Conservation (phyloP, 2,113 vertebrate species). For the Jaculus jaculus region DNA sequence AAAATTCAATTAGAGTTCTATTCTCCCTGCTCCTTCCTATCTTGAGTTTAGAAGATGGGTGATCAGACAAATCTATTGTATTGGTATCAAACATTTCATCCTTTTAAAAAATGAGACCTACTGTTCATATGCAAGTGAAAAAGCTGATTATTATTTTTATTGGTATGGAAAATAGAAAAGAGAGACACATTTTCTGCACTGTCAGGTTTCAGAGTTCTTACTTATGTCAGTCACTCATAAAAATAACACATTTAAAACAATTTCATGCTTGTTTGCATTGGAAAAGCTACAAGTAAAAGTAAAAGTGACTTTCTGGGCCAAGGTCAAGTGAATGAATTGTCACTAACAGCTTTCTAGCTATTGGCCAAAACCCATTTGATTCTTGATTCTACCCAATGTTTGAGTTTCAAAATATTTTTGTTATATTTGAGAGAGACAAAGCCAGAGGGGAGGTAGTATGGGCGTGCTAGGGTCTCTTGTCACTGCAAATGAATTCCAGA, state of each 20-base stretch:
- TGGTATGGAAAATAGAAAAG: constrained; percentile 63
- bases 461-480: too few relatives aligned
- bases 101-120: constrained; percentile 49
- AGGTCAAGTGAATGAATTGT: constrained; percentile 27
- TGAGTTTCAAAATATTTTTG: not conserved
- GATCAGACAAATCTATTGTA: not conserved
- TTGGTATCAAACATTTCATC: constrained; percentile 47
- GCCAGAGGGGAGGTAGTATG: too few relatives aligned
- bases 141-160: constrained; percentile 50
- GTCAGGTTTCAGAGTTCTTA: constrained; percentile 49
- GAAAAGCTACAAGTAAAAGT: constrained; percentile 21
- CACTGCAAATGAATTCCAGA: too few relatives aligned
- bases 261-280: constrained; percentile 35
- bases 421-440: too few relatives aligned
- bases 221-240: constrained; percentile 15
- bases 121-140: constrained; percentile 66
- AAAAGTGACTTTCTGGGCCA: constrained; percentile 11
- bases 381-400: not conserved
- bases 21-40: not conserved
- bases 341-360: not conserved
- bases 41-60: not conserved
- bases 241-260: constrained; percentile 59
- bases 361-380: not conserved
- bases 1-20: not conserved
- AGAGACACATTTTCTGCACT: constrained; percentile 20